Conservation (phyloP, 2,888 invertebrate genomes). For the Caprella mutica region DNA sequence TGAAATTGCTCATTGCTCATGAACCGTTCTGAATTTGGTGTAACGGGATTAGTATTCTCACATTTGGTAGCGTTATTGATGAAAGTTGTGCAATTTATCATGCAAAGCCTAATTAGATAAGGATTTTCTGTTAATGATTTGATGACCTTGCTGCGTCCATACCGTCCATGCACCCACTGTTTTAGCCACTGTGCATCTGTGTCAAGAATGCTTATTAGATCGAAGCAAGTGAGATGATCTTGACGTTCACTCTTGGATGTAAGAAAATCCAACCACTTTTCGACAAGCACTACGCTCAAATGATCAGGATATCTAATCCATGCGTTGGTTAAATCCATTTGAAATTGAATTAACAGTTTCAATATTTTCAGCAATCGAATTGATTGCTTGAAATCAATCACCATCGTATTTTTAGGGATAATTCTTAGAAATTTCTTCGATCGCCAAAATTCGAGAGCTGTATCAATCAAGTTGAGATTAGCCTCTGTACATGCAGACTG, state of each 20-base stretch:
- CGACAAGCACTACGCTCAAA: conserved; percentile 22
- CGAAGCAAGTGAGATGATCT: conserved; percentile 13
- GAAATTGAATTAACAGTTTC: conserved; percentile 23
- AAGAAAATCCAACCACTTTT: conserved; percentile 21
- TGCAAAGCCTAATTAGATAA: conserved; percentile 11
- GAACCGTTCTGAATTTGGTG: neutral
- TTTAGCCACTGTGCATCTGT: conserved; percentile 25
- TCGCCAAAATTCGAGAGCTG: conserved; percentile 27
- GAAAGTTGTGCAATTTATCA: conserved; percentile 15
- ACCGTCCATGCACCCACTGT: conserved; percentile 26
- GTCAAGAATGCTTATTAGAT: conserved; percentile 22
- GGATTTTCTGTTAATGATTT: conserved; percentile 17
- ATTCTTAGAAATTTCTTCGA: conserved; percentile 19
- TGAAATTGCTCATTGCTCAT: conserved; percentile 8
- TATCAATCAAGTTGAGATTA: conserved; percentile 25
- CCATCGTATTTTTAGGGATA: conserved; percentile 9
- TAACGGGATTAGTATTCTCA: neutral
- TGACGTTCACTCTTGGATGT: conserved; percentile 5
- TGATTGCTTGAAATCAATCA: conserved; percentile 12
- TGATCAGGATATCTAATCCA: conserved; percentile 33
- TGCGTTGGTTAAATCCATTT: conserved; percentile 23
- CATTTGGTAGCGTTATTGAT: conserved; percentile 2
- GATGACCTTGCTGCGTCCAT: conserved; percentile 22
- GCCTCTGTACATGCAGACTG: conserved; percentile 31
- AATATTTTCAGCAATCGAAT: conserved; percentile 20